Base-by-base conservation (phyloP, 2,113 vertebrate genomes). In the Heloderma charlesbogerti region DNA sequence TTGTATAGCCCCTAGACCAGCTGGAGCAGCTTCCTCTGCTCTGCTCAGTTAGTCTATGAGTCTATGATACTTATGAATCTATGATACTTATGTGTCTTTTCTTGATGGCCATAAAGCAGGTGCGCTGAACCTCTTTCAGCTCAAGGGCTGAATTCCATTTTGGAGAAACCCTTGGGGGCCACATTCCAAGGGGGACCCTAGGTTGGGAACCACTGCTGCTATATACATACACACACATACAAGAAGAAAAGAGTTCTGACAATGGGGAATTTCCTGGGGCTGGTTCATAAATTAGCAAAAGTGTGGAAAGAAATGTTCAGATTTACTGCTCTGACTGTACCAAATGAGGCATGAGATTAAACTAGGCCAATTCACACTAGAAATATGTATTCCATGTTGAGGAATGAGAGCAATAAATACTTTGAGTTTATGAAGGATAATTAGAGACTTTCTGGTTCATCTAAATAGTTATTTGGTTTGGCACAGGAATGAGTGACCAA, bases 391-490 rank as follows among this genome's bases (percentile, higher is more conserved):
- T 40, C 34, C 29, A 1, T 6, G 48, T 75, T 77, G 71, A 40
- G n/a, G 25, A 77, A 75, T 29, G 86, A 57, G 51, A 43, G n/a
- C 71, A 60, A 77, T 60, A 87, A 77, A 87, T 77, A 57, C 51
- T 77, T 69, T 87, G 22, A 15, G 7, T 77, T 87, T 87, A 37
- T 48, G 51, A 87, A 87, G 13, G 34, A 77, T 77, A 75, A 77
- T 40, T 51, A 75, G 51, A 57, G 48, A 72, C 71, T 74, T 87
- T 87, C 86, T 87, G 71, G 22, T 87, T 87, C 71, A 57, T 75
- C 25, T 87, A 48, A 87, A 87, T 45, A 87, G 37, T 40, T 60
- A 57, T 40, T 87, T 87, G 86, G 71, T n/a, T 87, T 87, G 71
- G 27, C 29, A 12, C 37, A 40, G 72, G 71, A 60, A 87, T 75